Evolutionary conservation across 2,888 invertebrate species (phyloP), one percentile per base, ranked within the genome.

Genomic region (Mystacides longicornis): DNA sequence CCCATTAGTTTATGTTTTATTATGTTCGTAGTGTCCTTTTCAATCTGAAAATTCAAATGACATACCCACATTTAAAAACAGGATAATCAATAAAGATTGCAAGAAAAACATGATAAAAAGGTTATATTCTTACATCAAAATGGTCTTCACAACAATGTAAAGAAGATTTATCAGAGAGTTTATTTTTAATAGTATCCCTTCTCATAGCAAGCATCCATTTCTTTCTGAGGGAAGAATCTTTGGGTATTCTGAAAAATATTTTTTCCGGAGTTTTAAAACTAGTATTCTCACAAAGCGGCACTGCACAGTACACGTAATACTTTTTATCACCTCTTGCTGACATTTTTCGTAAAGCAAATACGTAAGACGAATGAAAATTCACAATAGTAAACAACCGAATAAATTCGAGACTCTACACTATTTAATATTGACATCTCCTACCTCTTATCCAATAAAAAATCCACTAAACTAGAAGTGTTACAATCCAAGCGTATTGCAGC

Each of bases 41-140:
- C 43, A 43, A 43, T 43, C 43, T 43, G 43, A 43, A 43, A 43
- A 11, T n/a, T n/a, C n/a, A n/a, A n/a, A n/a, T n/a, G n/a, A n/a
- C n/a, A n/a, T n/a, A n/a, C n/a, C n/a, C 27, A 27, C 27, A 11
- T 5, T 27, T 7, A 27, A 27, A 27, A 5, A 7, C 11, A 27
- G 7, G 11, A 27, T 27, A 27, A 27, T 27, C 5, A 27, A 27
- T 27, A 27, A 27, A 27, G 27, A n/a, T n/a, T n/a, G n/a, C n/a
- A n/a, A n/a, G n/a, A n/a, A n/a, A n/a, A n/a, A n/a, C 9, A 11
- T 11, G n/a, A 16, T 43, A 11, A 43, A 43, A 11, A 18, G n/a
- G 43, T 43, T 43, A 43, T 11, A 43, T 11, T 11, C 43, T 43
- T 43, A 43, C 43, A 43, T 43, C n/a, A 43, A 43, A 43, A 43